Evolutionary conservation across 2,797 vertebrate species (phyloP), one percentile per base, ranked within the genome.

Genomic region (Sphenopsis melanotis): DNA sequence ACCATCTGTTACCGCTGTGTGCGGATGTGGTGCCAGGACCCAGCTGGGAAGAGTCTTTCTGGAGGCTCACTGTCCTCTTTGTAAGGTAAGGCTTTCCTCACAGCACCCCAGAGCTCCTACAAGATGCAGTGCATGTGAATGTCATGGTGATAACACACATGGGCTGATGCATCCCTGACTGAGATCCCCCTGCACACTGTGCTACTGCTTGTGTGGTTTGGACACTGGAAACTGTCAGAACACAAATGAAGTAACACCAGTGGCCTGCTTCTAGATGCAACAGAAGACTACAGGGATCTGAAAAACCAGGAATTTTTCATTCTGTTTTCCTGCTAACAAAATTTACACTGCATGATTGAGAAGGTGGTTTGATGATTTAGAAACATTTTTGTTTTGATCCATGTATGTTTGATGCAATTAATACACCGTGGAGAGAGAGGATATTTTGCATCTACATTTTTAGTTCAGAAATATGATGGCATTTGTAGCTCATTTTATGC

Each of bases 1-100:
- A 99, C 91, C 99, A 99, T 97, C 98, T 99, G 97, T 88, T 99
- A 97, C 99, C 99, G 0, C 97, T 99, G 22, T 99, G 99, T 89
- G 99, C 99, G 1, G 99, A 99, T 64, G 99, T 99, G 92, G 98
- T 99, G 55, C 99, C 99, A 4, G 99, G 99, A 11, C 99, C 99
- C 89, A 99, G 98, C 98, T 99, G 99, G 99, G 99, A 99, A 93
- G 99, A 99, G 94, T 99, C 98, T 3, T 99, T 99, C 94, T 99
- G 99, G 99, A 98, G 98, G 79, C 97, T 99, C 89, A 99, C 99
- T 0, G 98, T 99, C 39, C 79, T 99, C 90, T 99, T 99, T 4
- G 99, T 99, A 75, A 99, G 99, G 99, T 99, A 77, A 94, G 24
- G 14, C 10, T 76, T 87, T 63, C 19, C 18, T 52, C 56, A 11